Evolutionary conservation across 2,113 vertebrate species (phyloP), one percentile per base, ranked within the genome.

Genomic region (Peucedramus taeniatus): DNA sequence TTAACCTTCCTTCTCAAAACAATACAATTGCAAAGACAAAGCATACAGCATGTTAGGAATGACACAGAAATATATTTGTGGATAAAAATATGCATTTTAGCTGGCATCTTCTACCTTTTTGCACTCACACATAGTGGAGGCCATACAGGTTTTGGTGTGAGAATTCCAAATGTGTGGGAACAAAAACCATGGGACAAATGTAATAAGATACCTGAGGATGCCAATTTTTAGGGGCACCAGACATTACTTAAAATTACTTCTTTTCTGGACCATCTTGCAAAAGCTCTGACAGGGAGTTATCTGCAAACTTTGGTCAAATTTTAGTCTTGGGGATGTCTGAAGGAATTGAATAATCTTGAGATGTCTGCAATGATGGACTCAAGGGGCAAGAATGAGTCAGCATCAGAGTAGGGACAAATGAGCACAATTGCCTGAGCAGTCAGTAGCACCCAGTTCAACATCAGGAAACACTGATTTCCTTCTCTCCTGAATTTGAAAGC

Each of bases 301-400:
- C 60, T 84, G 26, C 15, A 84, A 49, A 66, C 47, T 85, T 77
- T 15, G 40, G 42, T 54, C 16, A 28, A 51, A 80, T 33, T 76
- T 81, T 27, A 63, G 35, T 66, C 27, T 11, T 12, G 26, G 47
- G 30, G 2, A 15, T 27, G 9, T 40, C 14, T 40, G 18, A 63
- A 82, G 42, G 23, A 79, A 42, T 3, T 17, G 10, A 83, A 50
- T 50, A 80, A 47, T 59, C 44, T 31, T 39, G 33, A 87, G 30
- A 69, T n/a, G 20, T 74, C 54, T 63, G n/a, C 26, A 83, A 4
- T 33, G 42, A 61, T 56, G 45, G 37, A 26, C 14, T 72, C 57
- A 61, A 57, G 56, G 23, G 70, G 21, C 33, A 89, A 69, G 50
- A 88, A 72, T 50, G 64, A 96, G 28, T 70, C 78, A 90, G 75